Conservation (phyloP, 1,140 invertebrate genomes). For the Diplogasteroides magnus region DNA sequence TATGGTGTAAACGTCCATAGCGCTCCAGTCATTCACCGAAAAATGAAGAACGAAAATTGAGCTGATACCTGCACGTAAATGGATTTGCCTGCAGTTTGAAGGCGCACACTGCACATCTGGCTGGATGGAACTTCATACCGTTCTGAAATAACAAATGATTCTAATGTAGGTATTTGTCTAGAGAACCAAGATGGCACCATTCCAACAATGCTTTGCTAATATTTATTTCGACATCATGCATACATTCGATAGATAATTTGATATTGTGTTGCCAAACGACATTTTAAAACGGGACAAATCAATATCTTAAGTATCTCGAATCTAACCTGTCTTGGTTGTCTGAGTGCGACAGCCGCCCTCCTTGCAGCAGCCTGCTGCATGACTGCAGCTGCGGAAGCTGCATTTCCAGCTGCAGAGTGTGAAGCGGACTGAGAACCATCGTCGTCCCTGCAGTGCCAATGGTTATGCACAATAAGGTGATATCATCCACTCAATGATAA, state of each 20-base stretch:
- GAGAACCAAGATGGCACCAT: background rate
- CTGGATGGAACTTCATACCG: too few species aligned
- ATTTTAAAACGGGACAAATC: too few species aligned
- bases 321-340: background rate
- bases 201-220: background rate
- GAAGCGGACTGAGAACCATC: background rate
- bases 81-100: too few species aligned
- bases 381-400: background rate
- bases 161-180: background rate
- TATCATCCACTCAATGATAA: background rate
- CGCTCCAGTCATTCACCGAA: background rate
- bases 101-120: too few species aligned
- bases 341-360: background rate
- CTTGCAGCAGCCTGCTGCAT: too few species aligned
- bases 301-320: background rate
- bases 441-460: background rate
- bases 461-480: too few species aligned
- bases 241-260: too few species aligned
- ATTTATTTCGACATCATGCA: background rate
- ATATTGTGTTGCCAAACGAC: too few species aligned
- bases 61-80: too few species aligned
- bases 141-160: too few species aligned
- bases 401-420: background rate
- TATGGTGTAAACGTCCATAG: background rate
- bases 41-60: background rate